Conservation (phyloP, 2,888 invertebrate species). For the Ligdia adustata region DNA sequence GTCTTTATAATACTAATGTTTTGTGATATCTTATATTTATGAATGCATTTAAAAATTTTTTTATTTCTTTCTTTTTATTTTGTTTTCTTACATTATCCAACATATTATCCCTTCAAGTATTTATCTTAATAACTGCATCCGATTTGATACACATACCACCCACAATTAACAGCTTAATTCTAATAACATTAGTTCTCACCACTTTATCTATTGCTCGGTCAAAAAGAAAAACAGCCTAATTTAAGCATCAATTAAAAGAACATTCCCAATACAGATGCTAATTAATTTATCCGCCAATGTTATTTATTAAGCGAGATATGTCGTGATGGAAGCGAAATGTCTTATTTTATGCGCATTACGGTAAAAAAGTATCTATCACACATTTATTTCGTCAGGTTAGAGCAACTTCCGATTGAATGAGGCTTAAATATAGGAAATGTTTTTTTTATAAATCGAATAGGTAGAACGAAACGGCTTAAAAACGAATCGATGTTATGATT, state of each 20-base stretch:
- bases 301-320: conserved; percentile 34
- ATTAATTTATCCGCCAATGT: conserved; percentile 36
- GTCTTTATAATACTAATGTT: no score
- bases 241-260: conserved; percentile 29
- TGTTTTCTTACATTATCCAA: no score
- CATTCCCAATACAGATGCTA: conserved; percentile 25
- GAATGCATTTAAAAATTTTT: no score
- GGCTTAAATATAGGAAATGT: not conserved
- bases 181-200: conserved; percentile 11
- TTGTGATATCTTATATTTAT: no score
- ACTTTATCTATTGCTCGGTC: conserved; percentile 4
- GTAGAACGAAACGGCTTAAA: no score
- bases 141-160: not conserved
- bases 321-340: conserved; percentile 32
- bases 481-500: no score
- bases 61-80: no score
- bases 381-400: conserved; percentile 40
- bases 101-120: not conserved
- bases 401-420: conserved; percentile 47
- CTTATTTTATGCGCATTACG: conserved; percentile 38
- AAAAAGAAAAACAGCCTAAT: conserved; percentile 17
- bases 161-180: conserved; percentile 7
- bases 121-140: no score
- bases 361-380: conserved; percentile 52
- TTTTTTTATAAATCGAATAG: no score